Conservation (phyloP, 2,113 vertebrate genomes). For the Vidua macroura region DNA sequence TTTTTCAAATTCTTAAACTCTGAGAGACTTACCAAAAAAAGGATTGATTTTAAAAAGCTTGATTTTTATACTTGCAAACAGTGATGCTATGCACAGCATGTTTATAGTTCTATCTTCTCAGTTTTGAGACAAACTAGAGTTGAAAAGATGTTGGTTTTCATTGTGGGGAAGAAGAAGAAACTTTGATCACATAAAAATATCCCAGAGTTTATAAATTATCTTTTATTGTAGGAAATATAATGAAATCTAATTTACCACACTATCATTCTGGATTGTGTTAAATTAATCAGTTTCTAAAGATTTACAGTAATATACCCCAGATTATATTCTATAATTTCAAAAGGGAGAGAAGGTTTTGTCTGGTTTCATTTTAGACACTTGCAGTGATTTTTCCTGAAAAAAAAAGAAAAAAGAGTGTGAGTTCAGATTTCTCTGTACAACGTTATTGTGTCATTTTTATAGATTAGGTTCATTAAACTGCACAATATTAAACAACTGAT, state of each 20-base stretch:
- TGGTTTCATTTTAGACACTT: background rate
- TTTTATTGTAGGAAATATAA: background rate
- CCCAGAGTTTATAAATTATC: background rate
- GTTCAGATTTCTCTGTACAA: background rate
- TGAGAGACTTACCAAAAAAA: background rate
- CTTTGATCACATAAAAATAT: background rate
- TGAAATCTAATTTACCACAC: background rate
- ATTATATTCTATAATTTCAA: background rate
- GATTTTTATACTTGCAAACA: background rate
- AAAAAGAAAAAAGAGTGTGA: background rate
- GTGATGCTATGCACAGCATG: background rate
- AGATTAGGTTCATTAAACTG: background rate
- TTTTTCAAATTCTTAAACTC: background rate
- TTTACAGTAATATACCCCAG: background rate
- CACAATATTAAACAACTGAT: background rate
- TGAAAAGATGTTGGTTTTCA: background rate
- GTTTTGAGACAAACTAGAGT: background rate
- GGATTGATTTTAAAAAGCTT: background rate
- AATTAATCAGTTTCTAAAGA: background rate
- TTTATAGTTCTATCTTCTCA: background rate
- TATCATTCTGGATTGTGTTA: background rate
- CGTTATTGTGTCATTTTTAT: background rate
- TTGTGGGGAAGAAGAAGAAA: background rate
- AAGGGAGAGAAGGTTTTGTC: background rate
- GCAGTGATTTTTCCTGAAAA: background rate